Percentiles rank a stretch among this genome's conserved stretches.
Evolutionary conservation across 1,140 invertebrate species (phyloP).

Genomic region (Trachymyrmex septentrionalis): DNA sequence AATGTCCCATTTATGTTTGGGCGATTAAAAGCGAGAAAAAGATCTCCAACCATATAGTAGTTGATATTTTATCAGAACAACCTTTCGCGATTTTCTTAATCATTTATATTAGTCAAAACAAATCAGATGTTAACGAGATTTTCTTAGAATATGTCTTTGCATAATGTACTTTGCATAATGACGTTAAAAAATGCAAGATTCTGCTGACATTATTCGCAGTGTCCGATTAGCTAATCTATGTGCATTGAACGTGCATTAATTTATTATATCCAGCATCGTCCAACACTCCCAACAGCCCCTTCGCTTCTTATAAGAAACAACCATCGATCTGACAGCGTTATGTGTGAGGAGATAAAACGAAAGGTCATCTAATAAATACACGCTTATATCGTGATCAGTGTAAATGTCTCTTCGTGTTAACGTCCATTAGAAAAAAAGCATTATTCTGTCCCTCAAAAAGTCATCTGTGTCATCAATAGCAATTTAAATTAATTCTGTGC

Average conservation of each 20-base stretch:
- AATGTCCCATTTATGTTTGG: conserved; percentile 3
- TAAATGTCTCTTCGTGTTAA: conserved; percentile 42
- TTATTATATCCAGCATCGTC: conserved; percentile 40
- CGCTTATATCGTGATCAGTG: conserved; percentile 21
- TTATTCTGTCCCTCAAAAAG: neutral
- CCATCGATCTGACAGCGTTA: neutral
- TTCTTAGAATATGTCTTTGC: neutral
- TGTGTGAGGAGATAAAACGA: conserved; percentile 43
- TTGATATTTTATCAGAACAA: neutral
- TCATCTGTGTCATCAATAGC: neutral
- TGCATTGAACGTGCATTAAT: conserved; percentile 27
- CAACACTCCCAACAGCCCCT: neutral
- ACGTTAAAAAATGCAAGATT: conserved; percentile 16
- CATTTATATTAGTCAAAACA: neutral
- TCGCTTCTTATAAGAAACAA: conserved; percentile 13
- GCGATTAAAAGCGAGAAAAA: neutral
- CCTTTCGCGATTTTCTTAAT: neutral
- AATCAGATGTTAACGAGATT: neutral
- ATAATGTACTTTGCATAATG: neutral
- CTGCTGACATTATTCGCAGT: conserved; percentile 52
- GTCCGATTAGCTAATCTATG: conserved; percentile 43
- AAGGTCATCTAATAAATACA: conserved; percentile 56
- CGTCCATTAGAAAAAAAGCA: conserved; percentile 11
- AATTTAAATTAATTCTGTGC: conserved; percentile 29
- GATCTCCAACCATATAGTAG: neutral